Evolutionary conservation across 2,888 invertebrate genomes (phyloP), one percentile per base, ranked within the genome.

Genomic region (Brenthis ino): DNA sequence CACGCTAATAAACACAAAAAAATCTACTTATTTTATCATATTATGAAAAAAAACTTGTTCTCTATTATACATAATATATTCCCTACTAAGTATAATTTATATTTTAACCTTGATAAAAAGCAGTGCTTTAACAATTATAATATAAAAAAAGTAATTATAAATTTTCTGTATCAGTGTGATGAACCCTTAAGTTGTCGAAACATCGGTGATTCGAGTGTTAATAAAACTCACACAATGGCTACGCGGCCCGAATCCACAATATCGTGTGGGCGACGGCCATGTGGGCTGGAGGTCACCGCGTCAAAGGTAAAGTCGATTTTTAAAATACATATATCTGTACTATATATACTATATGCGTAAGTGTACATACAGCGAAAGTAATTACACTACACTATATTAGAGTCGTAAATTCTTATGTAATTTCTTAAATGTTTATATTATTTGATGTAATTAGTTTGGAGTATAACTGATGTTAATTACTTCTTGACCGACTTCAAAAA

Each of bases 191-290:
- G 76, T 76, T 80, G 81, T 82, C 78, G 82, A 81, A 85, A 85
- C 78, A 79, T 77, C 75, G 78, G 77, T 76, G 82, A 83, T 84
- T 82, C 81, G 79, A 86, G 86, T 89, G 84, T 79, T 82, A 85
- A 88, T 87, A 87, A 88, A 89, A 87, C 84, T 87, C 84, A 88
- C 85, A 91, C 91, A 91, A 89, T 88, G 86, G 85, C 73, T 80
- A 87, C 87, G 90, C 86, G 85, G 82, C 83, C 83, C 80, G 91
- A 91, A 91, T 92, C 79, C 82, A 85, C 89, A 89, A 89, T 90
- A 82, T 80, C 74, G 85, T 85, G 91, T 89, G 86, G 91, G 91
- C 81, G 83, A 68, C 77, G 76, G 83, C 79, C 87, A 90, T 91
- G 92, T 92, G 91, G 92, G 92, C 81, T 83, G 87, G 88, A 92